phyloP scores from a whole-genome alignment of 1,140 invertebrate species.

The Potamilus streckersoni region DNA sequence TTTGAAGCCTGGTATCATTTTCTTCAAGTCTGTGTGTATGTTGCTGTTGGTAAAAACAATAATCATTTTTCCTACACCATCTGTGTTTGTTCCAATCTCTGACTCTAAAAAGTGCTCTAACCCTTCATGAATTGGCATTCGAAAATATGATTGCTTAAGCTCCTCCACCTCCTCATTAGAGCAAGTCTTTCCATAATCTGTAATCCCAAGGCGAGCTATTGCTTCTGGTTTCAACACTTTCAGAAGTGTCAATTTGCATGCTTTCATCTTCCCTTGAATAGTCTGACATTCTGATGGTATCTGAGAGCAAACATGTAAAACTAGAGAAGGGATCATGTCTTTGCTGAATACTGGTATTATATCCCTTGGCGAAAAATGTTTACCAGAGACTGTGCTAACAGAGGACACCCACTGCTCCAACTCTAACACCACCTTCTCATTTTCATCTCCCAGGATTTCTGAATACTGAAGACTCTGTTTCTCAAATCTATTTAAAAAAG shows the following conservation, averaged over 20 bases:
- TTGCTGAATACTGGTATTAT: slow-evolving; percentile 7
- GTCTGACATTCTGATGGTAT: not conserved
- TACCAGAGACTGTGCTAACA: not conserved
- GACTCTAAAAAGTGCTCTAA: not conserved
- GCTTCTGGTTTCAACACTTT: slow-evolving; percentile 3
- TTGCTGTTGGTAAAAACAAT: slow-evolving; percentile 9
- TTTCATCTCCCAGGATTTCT: slow-evolving; percentile 14
- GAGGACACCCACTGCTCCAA: slow-evolving; percentile 11
- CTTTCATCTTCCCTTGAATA: not conserved
- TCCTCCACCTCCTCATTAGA: not conserved
- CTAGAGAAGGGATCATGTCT: slow-evolving; percentile 9
- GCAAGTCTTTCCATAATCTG: not conserved
- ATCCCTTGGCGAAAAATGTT: not conserved
- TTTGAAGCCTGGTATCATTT: not conserved
- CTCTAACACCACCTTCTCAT: slow-evolving; percentile 13
- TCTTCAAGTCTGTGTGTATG: not conserved
- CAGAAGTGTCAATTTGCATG: slow-evolving; percentile 1
- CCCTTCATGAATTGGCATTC: slow-evolving; percentile 9
- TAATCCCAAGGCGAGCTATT: not conserved
- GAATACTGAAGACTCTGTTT: slow-evolving; percentile 25
- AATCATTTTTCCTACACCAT: not conserved
- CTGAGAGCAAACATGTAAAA: not conserved
- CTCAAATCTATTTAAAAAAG: slow-evolving; percentile 45
- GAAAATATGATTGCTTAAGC: not conserved
- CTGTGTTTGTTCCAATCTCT: not conserved